Evolutionary conservation across 2,113 vertebrate genomes (phyloP), one percentile per base, ranked within the genome.

Genomic region (Australoheros scitulus): DNA sequence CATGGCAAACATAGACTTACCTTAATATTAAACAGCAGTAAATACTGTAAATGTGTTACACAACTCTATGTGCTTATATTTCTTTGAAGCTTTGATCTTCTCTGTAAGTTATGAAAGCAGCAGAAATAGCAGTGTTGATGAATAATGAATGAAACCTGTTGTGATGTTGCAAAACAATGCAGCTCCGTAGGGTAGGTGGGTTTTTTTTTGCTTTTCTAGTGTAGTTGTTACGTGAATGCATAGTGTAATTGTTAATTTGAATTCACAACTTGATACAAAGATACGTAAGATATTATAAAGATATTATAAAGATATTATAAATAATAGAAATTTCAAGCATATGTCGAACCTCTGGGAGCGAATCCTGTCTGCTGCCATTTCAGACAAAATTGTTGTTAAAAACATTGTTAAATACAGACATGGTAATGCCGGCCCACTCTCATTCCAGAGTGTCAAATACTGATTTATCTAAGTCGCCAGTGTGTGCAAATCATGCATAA

Each of bases 91-190:
- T 61, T 61, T 84, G 77, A 78, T 83, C 47, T 76, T 83, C 60
- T 79, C 32, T 65, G 52, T 14, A 80, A 74, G 61, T 76, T 68
- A 36, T 9, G 15, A 60, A 57, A 41, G 56, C 7, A 34, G 74
- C 63, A 50, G 50, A 88, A 82, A 78, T 52, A 34, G 36, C 38
- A 79, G 36, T 64, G 34, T 47, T 74, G 36, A 85, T 83, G 9
- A 87, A 88, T 82, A 77, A 88, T 83, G 22, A 50, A 85, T 72
- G 59, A 29, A 65, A 29, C 43, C 13, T 32, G 43, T 58, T 86
- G 64, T 80, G 56, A 77, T 75, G 70, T 57, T 41, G 11, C 52
- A 76, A 17, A 55, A 34, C 22, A 32, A 11, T 76, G 22, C 2
- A 76, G 18, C 38, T 20, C 32, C 1, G 59, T 34, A 24, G 20